A percentile compares a stretch with the other conserved stretches of the same genome.
Evolutionary conservation across 2,797 vertebrate genomes (phyloP).

Genomic region (Rhinichthys osculus): DNA sequence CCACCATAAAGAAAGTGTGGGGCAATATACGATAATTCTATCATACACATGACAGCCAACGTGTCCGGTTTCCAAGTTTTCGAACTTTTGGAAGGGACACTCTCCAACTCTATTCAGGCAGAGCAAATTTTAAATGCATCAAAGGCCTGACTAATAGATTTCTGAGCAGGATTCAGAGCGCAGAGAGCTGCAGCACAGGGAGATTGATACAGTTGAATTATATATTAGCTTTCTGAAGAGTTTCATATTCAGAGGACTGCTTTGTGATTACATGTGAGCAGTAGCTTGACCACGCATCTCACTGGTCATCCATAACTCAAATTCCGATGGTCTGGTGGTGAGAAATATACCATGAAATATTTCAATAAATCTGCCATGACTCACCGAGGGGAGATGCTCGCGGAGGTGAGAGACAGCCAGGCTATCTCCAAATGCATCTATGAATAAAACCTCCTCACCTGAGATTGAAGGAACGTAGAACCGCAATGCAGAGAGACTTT

Average conservation of each 20-base stretch:
- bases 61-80: conserved; percentile 39
- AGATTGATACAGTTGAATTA: conserved; percentile 65
- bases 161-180: conserved; percentile 57
- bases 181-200: conserved; percentile 50
- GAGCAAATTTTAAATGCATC: conserved; percentile 77
- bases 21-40: background rate
- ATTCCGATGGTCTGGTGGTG: conserved; percentile 47
- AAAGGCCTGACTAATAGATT: conserved; percentile 71
- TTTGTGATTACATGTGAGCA: conserved; percentile 68
- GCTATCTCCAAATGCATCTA: conserved; percentile 50
- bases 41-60: background rate
- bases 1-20: background rate
- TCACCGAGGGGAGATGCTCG: conserved; percentile 44
- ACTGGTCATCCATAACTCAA: conserved; percentile 73
- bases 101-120: conserved; percentile 76
- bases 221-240: conserved; percentile 61
- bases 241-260: conserved; percentile 74
- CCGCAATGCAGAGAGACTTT: conserved; percentile 36
- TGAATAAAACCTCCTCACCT: conserved; percentile 58
- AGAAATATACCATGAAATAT: conserved; percentile 59
- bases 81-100: conserved; percentile 71
- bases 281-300: conserved; percentile 63
- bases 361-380: conserved; percentile 56
- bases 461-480: conserved; percentile 49
- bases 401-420: conserved; percentile 13